Evolutionary conservation across 2,888 invertebrate species (phyloP), one percentile per base, ranked within the genome.

Genomic region (Eurytoma adleriae): DNA sequence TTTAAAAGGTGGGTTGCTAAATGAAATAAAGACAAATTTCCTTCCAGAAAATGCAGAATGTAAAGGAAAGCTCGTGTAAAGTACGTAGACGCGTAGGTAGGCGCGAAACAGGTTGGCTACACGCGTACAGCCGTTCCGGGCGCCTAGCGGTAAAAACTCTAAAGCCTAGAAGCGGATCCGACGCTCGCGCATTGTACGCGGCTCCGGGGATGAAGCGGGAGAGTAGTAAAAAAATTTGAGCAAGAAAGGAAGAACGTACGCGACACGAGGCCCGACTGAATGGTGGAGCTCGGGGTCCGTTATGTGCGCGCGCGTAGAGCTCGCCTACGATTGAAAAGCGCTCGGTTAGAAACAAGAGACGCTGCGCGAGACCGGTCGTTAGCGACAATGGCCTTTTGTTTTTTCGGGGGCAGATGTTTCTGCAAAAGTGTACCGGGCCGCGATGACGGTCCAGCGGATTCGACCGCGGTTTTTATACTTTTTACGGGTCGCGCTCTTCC

Each of bases 341-440:
- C 90, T 90, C 89, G 90, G 87, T 89, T 90, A 91, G 91, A 90
- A 90, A 91, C 90, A 89, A 90, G 91, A 91, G 90, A 90, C 89
- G 90, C 87, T 24, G 75, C 54, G 61, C 59, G 62, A 87, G 89
- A 87, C 89, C 90, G 90, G 90, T 90, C 89, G 90, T 90, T 90
- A 90, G 89, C 88, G 88, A 91, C 91, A 91, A 91, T 90, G 84
- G 90, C 88, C 90, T 90, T 91, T 91, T 90, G 90, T 91, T 90
- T 91, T 91, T 91, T 90, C 90, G 90, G 89, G 88, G 89, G 90
- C 90, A 91, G 90, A 91, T 91, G 90, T 90, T 81, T 48, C 68
- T 50, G 61, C 30, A 40, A 40, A 10, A 40, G 40, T 40, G 40
- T 64, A n/a, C 54, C 54, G 54, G 54, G n/a, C 13, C 54, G 54